Conservation (phyloP, 2,113 vertebrate genomes). For the Leptodactylus fuscus region DNA sequence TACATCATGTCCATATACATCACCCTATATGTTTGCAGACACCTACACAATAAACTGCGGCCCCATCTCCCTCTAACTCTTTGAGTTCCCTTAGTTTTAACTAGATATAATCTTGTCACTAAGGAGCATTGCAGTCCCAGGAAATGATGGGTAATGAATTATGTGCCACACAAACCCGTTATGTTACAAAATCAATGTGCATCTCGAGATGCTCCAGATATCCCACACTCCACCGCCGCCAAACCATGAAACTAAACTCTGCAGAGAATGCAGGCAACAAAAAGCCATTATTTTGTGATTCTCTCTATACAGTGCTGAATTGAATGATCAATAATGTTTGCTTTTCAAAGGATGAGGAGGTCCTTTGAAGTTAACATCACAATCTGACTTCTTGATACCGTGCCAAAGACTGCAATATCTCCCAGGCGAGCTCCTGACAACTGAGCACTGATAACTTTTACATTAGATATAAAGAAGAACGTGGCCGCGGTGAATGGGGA, state of each 20-base stretch:
- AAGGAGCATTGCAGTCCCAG: conserved; percentile 1
- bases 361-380: conserved; percentile 56
- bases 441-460: conserved; percentile 38
- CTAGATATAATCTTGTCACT: neutral
- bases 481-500: neutral
- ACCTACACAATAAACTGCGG: neutral
- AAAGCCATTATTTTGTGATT: conserved; percentile 55
- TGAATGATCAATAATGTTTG: conserved; percentile 61
- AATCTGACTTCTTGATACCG: conserved; percentile 48
- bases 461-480: neutral
- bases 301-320: conserved; percentile 51
- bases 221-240: conserved; percentile 23
- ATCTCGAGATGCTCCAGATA: conserved; percentile 43
- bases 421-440: conserved; percentile 25
- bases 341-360: conserved; percentile 56
- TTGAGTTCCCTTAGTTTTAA: neutral
- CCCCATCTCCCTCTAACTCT: too few relatives aligned
- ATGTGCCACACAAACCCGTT: conserved; percentile 24
- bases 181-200: conserved; percentile 53
- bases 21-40: neutral
- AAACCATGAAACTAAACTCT: conserved; percentile 53
- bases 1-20: neutral
- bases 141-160: conserved; percentile 33
- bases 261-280: conserved; percentile 44
- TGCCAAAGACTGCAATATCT: conserved; percentile 46